phyloP scores from a whole-genome alignment of 2,113 vertebrate genomes.

The Rhea pennata region DNA sequence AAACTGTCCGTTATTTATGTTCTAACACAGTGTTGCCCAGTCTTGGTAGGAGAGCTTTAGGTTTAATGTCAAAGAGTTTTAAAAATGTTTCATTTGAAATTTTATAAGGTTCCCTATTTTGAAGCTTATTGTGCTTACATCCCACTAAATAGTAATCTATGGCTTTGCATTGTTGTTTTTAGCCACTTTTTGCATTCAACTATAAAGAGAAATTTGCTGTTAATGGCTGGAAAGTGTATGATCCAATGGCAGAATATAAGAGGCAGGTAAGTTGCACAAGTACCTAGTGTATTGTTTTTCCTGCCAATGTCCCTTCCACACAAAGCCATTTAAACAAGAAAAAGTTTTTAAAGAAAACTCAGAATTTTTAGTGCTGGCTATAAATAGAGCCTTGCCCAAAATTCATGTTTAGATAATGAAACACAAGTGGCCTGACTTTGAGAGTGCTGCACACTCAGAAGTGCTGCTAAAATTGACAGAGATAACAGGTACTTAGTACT shows the following conservation, averaged over 20 bases:
- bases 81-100: not conserved
- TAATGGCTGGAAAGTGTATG: constrained; percentile 97
- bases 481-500: not conserved
- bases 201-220: constrained; percentile 91
- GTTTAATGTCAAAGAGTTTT: not conserved
- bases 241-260: constrained; percentile 90
- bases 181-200: constrained; percentile 91
- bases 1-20: not conserved
- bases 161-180: constrained; percentile 38
- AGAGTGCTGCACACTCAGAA: not conserved
- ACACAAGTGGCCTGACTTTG: not conserved
- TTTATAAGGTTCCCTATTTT: not conserved
- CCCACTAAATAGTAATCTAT: not conserved
- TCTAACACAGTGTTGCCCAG: not conserved
- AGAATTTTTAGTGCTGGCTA: not conserved
- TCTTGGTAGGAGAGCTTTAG: not conserved
- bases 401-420: not conserved
- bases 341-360: not conserved
- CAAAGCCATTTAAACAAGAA: not conserved
- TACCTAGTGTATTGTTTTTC: not conserved
- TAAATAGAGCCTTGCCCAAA: not conserved
- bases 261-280: constrained; percentile 84
- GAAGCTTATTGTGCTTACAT: not conserved
- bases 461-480: not conserved
- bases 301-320: not conserved